These are phyloP conservation scores for Drosophila kanekoi DNA, from an alignment of 2,888 invertebrate genomes.

Conservation along the genomic window DNA sequence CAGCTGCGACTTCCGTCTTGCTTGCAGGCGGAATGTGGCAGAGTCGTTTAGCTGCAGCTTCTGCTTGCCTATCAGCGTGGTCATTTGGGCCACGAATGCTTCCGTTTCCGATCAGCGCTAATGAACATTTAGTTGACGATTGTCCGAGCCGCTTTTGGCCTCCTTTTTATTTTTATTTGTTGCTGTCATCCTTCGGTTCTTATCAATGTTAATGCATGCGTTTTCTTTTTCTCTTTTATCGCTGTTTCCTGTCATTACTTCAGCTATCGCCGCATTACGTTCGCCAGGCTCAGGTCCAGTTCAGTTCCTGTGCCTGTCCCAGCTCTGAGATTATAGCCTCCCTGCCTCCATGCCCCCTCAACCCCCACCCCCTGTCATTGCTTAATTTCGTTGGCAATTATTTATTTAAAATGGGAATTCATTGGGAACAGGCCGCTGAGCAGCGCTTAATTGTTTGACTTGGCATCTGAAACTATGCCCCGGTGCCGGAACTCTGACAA, in stretches of 20 bases:
- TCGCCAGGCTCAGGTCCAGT: constrained; percentile 38
- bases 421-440: constrained; percentile 50
- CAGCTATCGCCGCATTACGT: constrained; percentile 59
- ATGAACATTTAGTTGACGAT: constrained; percentile 68
- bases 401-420: constrained; percentile 74
- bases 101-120: constrained; percentile 77
- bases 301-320: constrained; percentile 12
- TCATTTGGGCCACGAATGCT: constrained; percentile 48
- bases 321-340: constrained; percentile 49
- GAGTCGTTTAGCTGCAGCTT: constrained; percentile 15
- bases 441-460: constrained; percentile 76
- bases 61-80: constrained; percentile 25
- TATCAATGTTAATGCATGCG: constrained; percentile 75
- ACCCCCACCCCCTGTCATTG: constrained; percentile 26
- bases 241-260: constrained; percentile 73
- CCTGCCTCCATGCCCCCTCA: constrained; percentile 3
- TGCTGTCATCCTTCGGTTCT: constrained; percentile 30
- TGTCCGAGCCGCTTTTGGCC: constrained; percentile 8
- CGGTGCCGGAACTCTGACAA: constrained; percentile 71
- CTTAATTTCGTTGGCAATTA: constrained; percentile 80
- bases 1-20: constrained; percentile 40
- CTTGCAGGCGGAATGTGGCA: constrained; percentile 14
- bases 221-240: constrained; percentile 66
- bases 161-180: constrained; percentile 15
- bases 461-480: constrained; percentile 73